Percentiles rank a stretch among this genome's conserved stretches.
Evolutionary conservation across 2,888 invertebrate species (phyloP).

Genomic region (Sympetrum striolatum): DNA sequence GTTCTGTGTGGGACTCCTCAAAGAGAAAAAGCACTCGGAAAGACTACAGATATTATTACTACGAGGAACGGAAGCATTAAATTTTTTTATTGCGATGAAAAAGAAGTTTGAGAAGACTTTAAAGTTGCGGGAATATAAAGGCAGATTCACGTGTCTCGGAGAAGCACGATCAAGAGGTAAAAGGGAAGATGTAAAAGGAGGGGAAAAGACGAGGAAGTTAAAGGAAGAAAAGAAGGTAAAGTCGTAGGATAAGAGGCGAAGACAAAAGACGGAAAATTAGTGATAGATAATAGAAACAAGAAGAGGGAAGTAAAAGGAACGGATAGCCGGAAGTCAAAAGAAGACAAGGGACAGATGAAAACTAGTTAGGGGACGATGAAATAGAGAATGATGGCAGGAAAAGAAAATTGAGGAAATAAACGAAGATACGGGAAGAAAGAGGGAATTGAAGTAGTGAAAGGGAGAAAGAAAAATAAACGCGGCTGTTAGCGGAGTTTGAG

Average conservation of each 20-base stretch:
- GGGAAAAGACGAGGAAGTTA: neutral
- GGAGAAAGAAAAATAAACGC: neutral
- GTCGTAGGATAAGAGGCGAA: neutral
- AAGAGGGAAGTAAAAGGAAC: neutral
- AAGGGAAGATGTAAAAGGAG: neutral
- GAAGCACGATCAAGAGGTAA: too few relatives aligned
- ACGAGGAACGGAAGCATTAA: too few relatives aligned
- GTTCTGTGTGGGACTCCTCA: too few relatives aligned
- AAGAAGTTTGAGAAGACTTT: neutral
- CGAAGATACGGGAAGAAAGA: neutral
- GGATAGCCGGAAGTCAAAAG: neutral
- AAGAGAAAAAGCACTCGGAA: neutral
- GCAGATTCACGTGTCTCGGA: too few relatives aligned
- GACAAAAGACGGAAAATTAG: neutral
- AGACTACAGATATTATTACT: neutral
- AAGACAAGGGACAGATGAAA: neutral
- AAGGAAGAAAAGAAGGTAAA: too few relatives aligned
- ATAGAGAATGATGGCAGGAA: neutral
- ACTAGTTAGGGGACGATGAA: neutral
- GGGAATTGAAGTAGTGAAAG: neutral
- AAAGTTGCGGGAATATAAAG: neutral
- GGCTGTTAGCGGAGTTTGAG: too few relatives aligned
- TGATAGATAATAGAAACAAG: neutral
- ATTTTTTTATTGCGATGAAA: neutral
- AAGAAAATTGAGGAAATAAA: neutral